These are phyloP conservation scores for Epicauta chinensis DNA, from an alignment of 1,140 invertebrate species.

Conservation along the genomic window DNA sequence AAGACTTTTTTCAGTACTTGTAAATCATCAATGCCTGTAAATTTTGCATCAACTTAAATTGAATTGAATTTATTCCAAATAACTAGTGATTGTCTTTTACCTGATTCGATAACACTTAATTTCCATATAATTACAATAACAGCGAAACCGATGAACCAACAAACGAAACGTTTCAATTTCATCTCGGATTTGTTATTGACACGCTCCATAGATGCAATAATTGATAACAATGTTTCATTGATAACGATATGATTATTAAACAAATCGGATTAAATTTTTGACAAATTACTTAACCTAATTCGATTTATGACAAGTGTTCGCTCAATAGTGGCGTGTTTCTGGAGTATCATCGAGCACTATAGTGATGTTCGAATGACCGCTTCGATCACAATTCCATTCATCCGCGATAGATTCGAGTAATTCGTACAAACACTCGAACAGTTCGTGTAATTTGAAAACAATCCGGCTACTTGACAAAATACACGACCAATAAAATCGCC, in stretches of 20 bases:
- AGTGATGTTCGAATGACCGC: too few species aligned
- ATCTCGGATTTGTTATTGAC: slow-evolving; percentile 22
- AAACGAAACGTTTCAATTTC: slow-evolving; percentile 24
- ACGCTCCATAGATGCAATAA: slow-evolving; percentile 25
- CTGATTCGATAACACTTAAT: slow-evolving; percentile 32
- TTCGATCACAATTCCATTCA: too few species aligned
- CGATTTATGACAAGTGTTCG: too few species aligned
- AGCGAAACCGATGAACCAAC: slow-evolving; percentile 23
- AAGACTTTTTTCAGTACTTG: slow-evolving; percentile 29
- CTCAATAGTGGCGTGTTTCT: too few species aligned
- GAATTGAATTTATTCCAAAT: too few species aligned
- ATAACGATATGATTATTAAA: background rate
- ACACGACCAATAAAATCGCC: background rate
- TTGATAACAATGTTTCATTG: background rate
- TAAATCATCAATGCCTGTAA: slow-evolving; percentile 29
- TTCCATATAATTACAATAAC: slow-evolving; percentile 34
- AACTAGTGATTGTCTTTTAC: slow-evolving; percentile 20
- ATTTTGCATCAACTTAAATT: too few species aligned
- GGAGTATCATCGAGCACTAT: too few species aligned
- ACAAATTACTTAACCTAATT: too few species aligned
- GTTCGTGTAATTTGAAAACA: too few species aligned
- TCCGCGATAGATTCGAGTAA: too few species aligned
- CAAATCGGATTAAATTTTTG: background rate
- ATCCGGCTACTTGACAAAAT: too few species aligned
- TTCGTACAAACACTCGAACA: too few species aligned